A percentile compares a stretch with the other conserved stretches of the same genome.
Evolutionary conservation across 2,888 invertebrate genomes (phyloP).

Genomic region (Entomobrya multifasciata): DNA sequence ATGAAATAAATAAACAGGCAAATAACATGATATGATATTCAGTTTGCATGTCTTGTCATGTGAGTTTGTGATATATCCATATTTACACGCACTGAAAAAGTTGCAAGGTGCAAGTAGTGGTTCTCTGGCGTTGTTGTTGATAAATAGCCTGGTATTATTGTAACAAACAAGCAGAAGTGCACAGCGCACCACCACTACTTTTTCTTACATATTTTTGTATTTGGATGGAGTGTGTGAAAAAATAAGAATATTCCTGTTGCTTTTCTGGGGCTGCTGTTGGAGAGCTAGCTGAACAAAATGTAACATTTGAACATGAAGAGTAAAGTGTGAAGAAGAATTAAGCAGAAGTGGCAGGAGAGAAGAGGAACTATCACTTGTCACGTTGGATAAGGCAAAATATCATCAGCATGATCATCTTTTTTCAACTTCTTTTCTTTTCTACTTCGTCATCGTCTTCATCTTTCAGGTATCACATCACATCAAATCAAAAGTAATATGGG

Average conservation of each 20-base stretch:
- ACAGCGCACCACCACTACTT: no score
- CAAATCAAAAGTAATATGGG: slow-evolving; percentile 50
- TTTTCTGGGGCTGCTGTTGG: neutral
- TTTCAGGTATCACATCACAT: slow-evolving; percentile 56
- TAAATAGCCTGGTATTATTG: slow-evolving; percentile 55
- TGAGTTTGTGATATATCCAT: neutral
- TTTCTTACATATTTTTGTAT: no score
- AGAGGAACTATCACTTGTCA: slow-evolving; percentile 65
- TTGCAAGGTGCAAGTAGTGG: slow-evolving; percentile 27
- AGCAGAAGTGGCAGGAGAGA: neutral
- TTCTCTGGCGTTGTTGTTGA: slow-evolving; percentile 51
- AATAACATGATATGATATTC: neutral
- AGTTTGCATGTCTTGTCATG: neutral
- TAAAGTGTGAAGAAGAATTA: slow-evolving; percentile 1
- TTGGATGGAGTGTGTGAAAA: slow-evolving; percentile 24
- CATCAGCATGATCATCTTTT: slow-evolving; percentile 36
- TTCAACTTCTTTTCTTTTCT: slow-evolving; percentile 26
- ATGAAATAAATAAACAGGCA: slow-evolving; percentile 38
- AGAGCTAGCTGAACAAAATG: slow-evolving; percentile 62
- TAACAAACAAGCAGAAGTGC: neutral
- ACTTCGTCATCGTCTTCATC: slow-evolving; percentile 66
- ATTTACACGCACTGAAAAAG: neutral
- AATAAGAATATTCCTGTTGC: slow-evolving; percentile 46
- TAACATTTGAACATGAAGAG: slow-evolving; percentile 37
- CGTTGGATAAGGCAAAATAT: slow-evolving; percentile 67